Base-by-base conservation (phyloP, 2,888 invertebrate species). In the Polietes domitor region DNA sequence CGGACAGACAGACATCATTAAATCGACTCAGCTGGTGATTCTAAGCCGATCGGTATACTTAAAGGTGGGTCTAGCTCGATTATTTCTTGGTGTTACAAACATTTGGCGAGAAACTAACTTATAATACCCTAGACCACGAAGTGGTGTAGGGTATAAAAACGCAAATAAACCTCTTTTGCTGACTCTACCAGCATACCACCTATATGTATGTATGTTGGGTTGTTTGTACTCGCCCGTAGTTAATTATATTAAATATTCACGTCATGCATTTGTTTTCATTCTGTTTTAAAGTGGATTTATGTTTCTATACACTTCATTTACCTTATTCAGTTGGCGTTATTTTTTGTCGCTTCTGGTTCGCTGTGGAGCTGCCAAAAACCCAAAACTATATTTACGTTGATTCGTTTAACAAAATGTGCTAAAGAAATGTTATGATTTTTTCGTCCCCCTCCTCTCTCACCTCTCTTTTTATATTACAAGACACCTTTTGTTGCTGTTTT, bases 161-260 rank as follows among this genome's bases (percentile, higher is more conserved):
- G 58, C 58, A 58, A 58, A 24, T 58, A 58, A 58, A 58, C 24
- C 47, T 58, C 19, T 58, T 58, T 26, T 58, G 47, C 47, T 47
- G 47, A 47, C 47, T 47, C n/a, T 47, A n/a, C n/a, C n/a, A n/a
- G n/a, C n/a, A n/a, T 32, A 9, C 32, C 5, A 32, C 32, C 5
- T 6, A 4, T 58, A 15, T 58, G 47, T n/a, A 47, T n/a, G n/a
- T n/a, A n/a, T n/a, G n/a, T n/a, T n/a, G n/a, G n/a, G n/a, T n/a
- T n/a, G n/a, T n/a, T n/a, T n/a, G 47, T 47, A n/a, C 10, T 41
- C 37, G 21, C 21, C 68, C 37, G 41, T 6, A 43, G 68, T 68
- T 68, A 68, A 68, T 68, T 68, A 68, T 79, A 50, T 61, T 78
- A 74, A 79, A 79, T 79, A 79, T 79, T 73, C 73, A 79, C 68